Conservation (phyloP, 2,888 invertebrate genomes). For the Sicus ferrugineus region DNA sequence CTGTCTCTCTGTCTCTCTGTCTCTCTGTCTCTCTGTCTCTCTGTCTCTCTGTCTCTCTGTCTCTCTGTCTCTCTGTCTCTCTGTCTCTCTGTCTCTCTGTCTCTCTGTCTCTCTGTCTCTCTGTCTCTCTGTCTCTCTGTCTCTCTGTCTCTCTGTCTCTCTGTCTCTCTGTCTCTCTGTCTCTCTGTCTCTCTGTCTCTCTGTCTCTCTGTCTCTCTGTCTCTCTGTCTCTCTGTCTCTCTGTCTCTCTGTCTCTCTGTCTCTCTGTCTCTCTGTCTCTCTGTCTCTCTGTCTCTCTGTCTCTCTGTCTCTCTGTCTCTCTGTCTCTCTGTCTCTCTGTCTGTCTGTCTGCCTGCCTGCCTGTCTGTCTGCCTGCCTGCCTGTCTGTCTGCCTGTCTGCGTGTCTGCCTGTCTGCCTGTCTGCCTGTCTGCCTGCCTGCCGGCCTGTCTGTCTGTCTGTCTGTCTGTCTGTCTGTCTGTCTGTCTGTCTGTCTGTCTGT, state of each 20-base stretch:
- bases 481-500: too few relatives aligned
- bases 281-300: conserved; percentile 10
- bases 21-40: conserved; percentile 2
- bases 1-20: conserved; percentile 8
- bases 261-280: conserved; percentile 12
- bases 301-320: conserved; percentile 5
- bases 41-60: conserved; percentile 8
- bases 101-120: conserved; percentile 2
- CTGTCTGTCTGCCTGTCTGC: too few relatives aligned
- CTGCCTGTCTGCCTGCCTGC: too few relatives aligned
- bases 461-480: conserved; percentile 13
- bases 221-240: conserved; percentile 6
- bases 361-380: too few relatives aligned
- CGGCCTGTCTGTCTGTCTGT: too few relatives aligned
- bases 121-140: conserved; percentile 8
- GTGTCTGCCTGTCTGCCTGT: conserved; percentile 8
- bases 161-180: conserved; percentile 8
- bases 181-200: conserved; percentile 2
- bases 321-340: conserved; percentile 1
- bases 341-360: too few relatives aligned
- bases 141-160: conserved; percentile 2
- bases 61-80: conserved; percentile 2
- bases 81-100: conserved; percentile 8
- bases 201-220: conserved; percentile 10
- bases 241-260: conserved; percentile 15